Evolutionary conservation across 2,113 vertebrate genomes (phyloP), one percentile per base, ranked within the genome.

Genomic region (Micromys minutus): DNA sequence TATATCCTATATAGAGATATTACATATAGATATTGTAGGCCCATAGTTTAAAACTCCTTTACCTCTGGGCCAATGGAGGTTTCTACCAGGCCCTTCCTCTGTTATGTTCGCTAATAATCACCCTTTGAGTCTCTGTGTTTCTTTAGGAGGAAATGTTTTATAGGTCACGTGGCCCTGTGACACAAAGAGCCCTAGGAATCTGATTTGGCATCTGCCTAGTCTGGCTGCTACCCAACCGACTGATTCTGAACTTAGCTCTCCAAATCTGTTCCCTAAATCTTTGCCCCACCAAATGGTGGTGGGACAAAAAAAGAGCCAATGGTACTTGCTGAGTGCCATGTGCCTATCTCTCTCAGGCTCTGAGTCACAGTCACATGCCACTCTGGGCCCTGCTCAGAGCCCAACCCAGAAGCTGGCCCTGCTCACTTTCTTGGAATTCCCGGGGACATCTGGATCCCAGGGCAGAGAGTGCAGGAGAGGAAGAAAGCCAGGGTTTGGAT

Each of bases 241-340:
- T 59, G 57, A 71, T 4, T 47, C 39, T 26, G n/a, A 52, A 31
- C 8, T 5, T 31, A 34, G 45, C 39, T 85, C 67, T 69, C 31
- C 50, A 81, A n/a, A 10, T 52, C 79, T 47, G 12, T 31, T 47
- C 61, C 87, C 55, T 79, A 34, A 31, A 5, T 50, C 75, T 63
- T 16, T 16, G 63, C 26, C 36, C 42, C 0, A 21, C 0, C 34
- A 71, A 39, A 21, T 31, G 36, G 57, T 29, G 36, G 3, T n/a
- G 3, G 59, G 67, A 29, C 31, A 47, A 76, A 19, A n/a, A 67
- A 77, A 24, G 42, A 63, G 61, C 13, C 12, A 22, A 13, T 17
- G 5, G 26, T 24, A 39, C n/a, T 39, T 72, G 0, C 4, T 0
- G 0, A 2, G 19, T 15, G 5, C 26, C 52, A 0, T 3, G 50